Evolutionary conservation across 2,888 invertebrate species (phyloP).

Genomic region (Acanthoscelides obtectus): DNA sequence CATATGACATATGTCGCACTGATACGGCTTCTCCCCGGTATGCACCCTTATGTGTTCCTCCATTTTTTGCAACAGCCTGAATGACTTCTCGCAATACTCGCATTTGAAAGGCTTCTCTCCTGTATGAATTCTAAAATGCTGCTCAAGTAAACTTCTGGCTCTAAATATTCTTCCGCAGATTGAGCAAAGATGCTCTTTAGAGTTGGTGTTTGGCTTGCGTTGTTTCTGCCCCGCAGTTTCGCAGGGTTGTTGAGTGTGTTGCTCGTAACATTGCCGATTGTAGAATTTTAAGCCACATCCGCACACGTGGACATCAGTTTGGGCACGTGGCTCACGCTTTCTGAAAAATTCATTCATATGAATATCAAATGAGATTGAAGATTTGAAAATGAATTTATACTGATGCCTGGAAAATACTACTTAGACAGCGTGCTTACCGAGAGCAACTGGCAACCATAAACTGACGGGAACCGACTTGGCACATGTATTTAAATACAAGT

Average conservation of each 20-base stretch:
- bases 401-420: too few species aligned
- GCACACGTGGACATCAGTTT: neutral
- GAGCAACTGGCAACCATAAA: too few species aligned
- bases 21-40: slow-evolving; percentile 17
- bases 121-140: slow-evolving; percentile 19
- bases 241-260: neutral
- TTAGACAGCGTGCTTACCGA: too few species aligned
- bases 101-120: slow-evolving; percentile 20
- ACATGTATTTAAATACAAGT: too few species aligned
- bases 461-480: too few species aligned
- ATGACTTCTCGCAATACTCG: slow-evolving; percentile 15
- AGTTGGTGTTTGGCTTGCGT: neutral
- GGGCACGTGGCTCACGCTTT: neutral
- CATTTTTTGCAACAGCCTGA: slow-evolving; percentile 4
- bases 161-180: slow-evolving; percentile 19
- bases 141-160: slow-evolving; percentile 14
- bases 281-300: neutral
- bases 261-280: neutral
- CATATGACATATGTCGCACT: slow-evolving; percentile 17
- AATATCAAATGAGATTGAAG: too few species aligned
- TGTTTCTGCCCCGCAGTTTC: neutral
- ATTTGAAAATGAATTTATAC: too few species aligned
- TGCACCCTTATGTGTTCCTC: slow-evolving; percentile 10
- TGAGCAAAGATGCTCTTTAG: neutral
- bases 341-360: neutral